A percentile compares a stretch with the other conserved stretches of the same genome.
Conservation (phyloP, 2,888 invertebrate genomes). For the Synergus umbraculus region DNA sequence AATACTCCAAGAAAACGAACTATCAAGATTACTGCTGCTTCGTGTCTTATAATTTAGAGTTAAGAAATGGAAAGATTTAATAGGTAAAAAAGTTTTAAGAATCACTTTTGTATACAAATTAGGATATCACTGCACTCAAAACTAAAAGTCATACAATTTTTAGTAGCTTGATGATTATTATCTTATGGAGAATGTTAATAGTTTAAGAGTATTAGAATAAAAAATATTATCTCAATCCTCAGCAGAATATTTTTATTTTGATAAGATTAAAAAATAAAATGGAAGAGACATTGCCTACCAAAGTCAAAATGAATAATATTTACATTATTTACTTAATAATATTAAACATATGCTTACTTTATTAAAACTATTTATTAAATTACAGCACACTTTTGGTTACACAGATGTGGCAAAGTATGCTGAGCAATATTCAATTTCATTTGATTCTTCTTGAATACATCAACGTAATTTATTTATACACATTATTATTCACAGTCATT, state of each 20-base stretch:
- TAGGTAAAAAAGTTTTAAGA: neutral
- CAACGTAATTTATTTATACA: neutral
- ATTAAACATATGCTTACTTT: neutral
- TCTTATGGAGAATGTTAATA: neutral
- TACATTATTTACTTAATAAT: neutral
- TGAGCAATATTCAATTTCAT: neutral
- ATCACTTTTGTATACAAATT: neutral
- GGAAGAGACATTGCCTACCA: neutral
- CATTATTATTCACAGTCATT: neutral
- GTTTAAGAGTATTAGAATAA: neutral
- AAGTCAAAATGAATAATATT: neutral
- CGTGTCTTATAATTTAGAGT: conserved; percentile 19
- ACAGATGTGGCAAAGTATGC: neutral
- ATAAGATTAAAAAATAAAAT: neutral
- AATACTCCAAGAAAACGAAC: conserved; percentile 34
- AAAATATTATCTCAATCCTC: neutral
- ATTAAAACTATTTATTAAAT: neutral
- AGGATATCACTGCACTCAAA: conserved; percentile 4
- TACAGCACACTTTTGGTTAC: neutral
- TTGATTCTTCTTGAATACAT: neutral
- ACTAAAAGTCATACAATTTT: neutral
- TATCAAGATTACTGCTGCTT: conserved; percentile 40
- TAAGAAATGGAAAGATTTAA: conserved; percentile 6
- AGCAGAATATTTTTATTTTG: neutral
- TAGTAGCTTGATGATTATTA: neutral